A percentile compares a stretch with the other conserved stretches of the same genome.
These are phyloP conservation scores for Philantomba maxwellii DNA, from an alignment of 2,113 vertebrate genomes.

Conservation along the genomic window DNA sequence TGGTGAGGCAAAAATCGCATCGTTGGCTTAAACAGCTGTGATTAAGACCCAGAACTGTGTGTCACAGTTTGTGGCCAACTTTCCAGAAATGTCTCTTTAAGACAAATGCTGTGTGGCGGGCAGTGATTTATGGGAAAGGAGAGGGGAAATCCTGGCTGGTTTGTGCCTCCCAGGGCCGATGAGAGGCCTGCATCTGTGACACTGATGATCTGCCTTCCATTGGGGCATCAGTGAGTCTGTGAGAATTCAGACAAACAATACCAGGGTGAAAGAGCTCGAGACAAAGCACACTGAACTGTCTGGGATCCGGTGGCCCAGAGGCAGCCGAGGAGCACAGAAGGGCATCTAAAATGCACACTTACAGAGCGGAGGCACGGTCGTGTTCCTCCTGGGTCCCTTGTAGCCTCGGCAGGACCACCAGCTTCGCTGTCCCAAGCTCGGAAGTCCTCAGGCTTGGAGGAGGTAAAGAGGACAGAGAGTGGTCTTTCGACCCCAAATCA, in stretches of 20 bases:
- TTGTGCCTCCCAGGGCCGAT: neutral
- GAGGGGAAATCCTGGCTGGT: slow-evolving; percentile 41
- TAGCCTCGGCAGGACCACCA: neutral
- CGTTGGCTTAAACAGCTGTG: slow-evolving; percentile 38
- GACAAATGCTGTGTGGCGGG: slow-evolving; percentile 7
- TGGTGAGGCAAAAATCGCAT: slow-evolving; percentile 2
- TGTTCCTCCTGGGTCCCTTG: neutral
- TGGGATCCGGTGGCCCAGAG: neutral
- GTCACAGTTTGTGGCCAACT: slow-evolving; percentile 31
- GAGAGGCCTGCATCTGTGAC: neutral
- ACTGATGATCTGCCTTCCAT: neutral
- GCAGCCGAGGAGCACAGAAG: neutral
- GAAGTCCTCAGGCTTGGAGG: neutral
- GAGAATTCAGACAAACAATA: neutral
- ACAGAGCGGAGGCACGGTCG: neutral
- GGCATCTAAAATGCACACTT: neutral
- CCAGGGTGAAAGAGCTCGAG: neutral
- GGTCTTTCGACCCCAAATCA: neutral
- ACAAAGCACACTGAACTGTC: neutral
- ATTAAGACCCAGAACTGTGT: neutral
- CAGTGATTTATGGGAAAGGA: neutral
- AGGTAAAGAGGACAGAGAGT: neutral
- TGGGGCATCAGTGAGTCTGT: neutral
- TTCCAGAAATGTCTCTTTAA: slow-evolving; percentile 57
- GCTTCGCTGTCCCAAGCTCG: neutral